Conservation (phyloP, 2,888 invertebrate genomes). For the Allacma fusca region DNA sequence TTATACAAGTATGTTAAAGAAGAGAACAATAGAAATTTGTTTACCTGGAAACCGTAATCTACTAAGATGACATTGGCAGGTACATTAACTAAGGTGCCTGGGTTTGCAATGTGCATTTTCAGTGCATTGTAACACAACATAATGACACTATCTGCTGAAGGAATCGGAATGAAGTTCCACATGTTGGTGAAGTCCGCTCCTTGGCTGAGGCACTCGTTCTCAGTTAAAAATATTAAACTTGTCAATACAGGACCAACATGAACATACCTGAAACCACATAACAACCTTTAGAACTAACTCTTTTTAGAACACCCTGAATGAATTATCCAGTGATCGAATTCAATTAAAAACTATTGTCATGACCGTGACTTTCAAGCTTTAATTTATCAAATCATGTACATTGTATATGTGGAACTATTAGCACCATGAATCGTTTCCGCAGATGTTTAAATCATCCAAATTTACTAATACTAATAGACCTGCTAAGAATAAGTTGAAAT, state of each 20-base stretch:
- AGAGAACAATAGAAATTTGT: too few species aligned
- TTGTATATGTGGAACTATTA: too few species aligned
- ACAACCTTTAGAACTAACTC: too few species aligned
- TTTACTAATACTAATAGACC: too few species aligned
- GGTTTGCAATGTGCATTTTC: constrained; percentile 63
- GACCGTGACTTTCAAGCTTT: constrained; percentile 3
- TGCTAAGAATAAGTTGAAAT: too few species aligned
- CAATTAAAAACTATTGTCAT: too few species aligned
- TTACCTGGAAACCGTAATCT: constrained; percentile 71
- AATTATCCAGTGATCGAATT: too few species aligned
- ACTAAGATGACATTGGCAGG: constrained; percentile 69
- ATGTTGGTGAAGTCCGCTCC: constrained; percentile 60
- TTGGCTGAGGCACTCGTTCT: constrained; percentile 61
- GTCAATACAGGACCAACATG: constrained; percentile 70
- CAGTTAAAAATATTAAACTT: constrained; percentile 67
- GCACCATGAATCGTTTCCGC: too few species aligned
- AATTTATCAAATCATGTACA: too few species aligned
- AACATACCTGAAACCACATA: constrained; percentile 65
- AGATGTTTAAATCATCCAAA: too few species aligned
- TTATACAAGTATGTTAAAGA: too few species aligned
- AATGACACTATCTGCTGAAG: constrained; percentile 64
- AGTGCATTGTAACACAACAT: constrained; percentile 67
- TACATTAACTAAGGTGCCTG: constrained; percentile 62
- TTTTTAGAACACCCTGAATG: too few species aligned
- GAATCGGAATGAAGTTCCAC: constrained; percentile 66